Evolutionary conservation across 2,797 vertebrate species (phyloP).

Genomic region (Siniperca scherzeri): DNA sequence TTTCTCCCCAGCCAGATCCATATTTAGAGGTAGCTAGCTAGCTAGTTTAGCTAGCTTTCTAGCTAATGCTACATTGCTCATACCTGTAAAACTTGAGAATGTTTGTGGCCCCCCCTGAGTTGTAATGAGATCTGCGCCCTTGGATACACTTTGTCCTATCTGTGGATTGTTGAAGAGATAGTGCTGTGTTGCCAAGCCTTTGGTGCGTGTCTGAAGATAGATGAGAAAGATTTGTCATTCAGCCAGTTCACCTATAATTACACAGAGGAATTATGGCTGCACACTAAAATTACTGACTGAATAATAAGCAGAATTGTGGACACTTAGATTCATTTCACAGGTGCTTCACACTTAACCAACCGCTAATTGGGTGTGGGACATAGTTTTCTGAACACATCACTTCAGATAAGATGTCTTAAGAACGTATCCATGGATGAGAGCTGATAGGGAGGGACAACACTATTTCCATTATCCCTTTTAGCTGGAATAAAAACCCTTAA

Average conservation of each 20-base stretch:
- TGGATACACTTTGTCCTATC: conserved; percentile 32
- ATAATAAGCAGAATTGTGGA: conserved; percentile 68
- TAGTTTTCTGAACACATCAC: conserved; percentile 41
- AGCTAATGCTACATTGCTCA: too few species aligned
- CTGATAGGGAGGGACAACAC: neutral
- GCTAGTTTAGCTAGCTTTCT: too few species aligned
- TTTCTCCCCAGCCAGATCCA: too few species aligned
- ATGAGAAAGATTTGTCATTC: conserved; percentile 71
- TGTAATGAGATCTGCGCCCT: neutral
- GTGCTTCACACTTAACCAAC: conserved; percentile 70
- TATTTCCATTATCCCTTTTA: neutral
- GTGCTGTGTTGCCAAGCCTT: conserved; percentile 41
- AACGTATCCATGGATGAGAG: conserved; percentile 9
- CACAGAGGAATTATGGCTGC: conserved; percentile 67
- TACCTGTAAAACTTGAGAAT: too few species aligned
- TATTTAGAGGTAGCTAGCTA: too few species aligned
- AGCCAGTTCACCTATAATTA: conserved; percentile 69
- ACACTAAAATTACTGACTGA: conserved; percentile 65
- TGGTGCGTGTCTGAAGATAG: conserved; percentile 61
- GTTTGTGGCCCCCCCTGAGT: too few species aligned
- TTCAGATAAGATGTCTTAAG: conserved; percentile 27
- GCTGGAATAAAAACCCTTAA: conserved; percentile 4
- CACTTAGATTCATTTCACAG: conserved; percentile 69
- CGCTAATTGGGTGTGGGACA: conserved; percentile 59
- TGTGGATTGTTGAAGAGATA: conserved; percentile 37